phyloP scores from a whole-genome alignment of 2,888 invertebrate species.

The Eremobia ochroleuca region DNA sequence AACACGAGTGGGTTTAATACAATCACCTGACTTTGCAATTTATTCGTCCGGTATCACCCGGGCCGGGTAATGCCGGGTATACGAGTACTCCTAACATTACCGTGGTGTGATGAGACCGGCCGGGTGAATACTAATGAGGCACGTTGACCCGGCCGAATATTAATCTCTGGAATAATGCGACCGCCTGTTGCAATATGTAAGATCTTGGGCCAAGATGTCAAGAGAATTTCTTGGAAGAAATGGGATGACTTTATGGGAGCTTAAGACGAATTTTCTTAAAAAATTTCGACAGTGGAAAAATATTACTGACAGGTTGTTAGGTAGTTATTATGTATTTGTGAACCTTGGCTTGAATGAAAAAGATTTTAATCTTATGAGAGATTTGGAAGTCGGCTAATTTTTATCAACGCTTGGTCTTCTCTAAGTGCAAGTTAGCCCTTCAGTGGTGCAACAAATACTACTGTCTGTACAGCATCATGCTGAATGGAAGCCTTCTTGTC shows the following conservation, averaged over 20 bases:
- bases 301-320: background rate
- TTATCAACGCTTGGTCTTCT: background rate
- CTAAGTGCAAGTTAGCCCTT: background rate
- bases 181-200: slow-evolving; percentile 75
- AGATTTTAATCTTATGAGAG: background rate
- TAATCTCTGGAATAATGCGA: slow-evolving; percentile 73
- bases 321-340: background rate
- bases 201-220: slow-evolving; percentile 45
- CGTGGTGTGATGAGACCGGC: slow-evolving; percentile 77
- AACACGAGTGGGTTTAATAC: slow-evolving; percentile 64
- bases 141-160: slow-evolving; percentile 74
- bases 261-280: background rate
- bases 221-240: slow-evolving; percentile 36
- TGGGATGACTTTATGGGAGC: background rate
- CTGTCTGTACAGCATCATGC: too few species aligned
- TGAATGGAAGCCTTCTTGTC: too few species aligned
- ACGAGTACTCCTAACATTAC: slow-evolving; percentile 69
- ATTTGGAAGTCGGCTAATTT: background rate
- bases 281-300: background rate
- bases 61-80: slow-evolving; percentile 47
- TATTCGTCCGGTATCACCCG: slow-evolving; percentile 69
- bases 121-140: slow-evolving; percentile 83
- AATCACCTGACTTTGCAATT: slow-evolving; percentile 69
- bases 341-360: background rate
- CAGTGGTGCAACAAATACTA: background rate